These are phyloP conservation scores for Potamarius usumacintae DNA, from an alignment of 2,113 vertebrate species.

Conservation along the genomic window DNA sequence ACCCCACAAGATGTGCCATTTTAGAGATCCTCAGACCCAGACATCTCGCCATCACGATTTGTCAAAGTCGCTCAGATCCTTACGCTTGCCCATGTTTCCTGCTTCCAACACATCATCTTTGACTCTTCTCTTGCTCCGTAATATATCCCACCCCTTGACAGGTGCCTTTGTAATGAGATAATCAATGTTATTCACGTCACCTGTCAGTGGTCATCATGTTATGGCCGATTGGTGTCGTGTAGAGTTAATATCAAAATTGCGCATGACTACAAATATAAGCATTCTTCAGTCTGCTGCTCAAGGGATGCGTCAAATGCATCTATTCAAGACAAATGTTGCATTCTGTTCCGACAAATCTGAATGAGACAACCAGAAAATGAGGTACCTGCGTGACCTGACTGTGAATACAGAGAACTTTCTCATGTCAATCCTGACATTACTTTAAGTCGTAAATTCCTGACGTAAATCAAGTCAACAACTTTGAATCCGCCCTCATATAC, in stretches of 20 bases:
- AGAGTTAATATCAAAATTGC: neutral
- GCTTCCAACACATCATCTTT: no score
- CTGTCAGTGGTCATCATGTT: no score
- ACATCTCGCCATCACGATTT: no score
- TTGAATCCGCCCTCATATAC: neutral
- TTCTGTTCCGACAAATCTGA: neutral
- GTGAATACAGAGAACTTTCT: neutral
- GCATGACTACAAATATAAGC: neutral
- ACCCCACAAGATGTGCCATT: no score
- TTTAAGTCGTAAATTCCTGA: neutral
- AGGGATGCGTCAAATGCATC: neutral
- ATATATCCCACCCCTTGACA: no score
- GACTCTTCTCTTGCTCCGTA: no score
- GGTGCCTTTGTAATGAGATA: no score
- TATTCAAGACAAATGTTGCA: neutral
- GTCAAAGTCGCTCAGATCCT: no score
- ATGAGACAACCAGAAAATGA: neutral
- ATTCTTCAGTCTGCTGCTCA: neutral
- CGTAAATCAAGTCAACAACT: neutral
- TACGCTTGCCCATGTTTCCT: no score
- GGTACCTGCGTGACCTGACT: neutral
- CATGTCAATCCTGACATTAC: neutral
- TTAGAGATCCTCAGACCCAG: no score
- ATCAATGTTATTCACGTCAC: no score
- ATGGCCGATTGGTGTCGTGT: neutral